Evolutionary conservation across 2,888 invertebrate genomes (phyloP).

Genomic region (Marronus borbonicus): DNA sequence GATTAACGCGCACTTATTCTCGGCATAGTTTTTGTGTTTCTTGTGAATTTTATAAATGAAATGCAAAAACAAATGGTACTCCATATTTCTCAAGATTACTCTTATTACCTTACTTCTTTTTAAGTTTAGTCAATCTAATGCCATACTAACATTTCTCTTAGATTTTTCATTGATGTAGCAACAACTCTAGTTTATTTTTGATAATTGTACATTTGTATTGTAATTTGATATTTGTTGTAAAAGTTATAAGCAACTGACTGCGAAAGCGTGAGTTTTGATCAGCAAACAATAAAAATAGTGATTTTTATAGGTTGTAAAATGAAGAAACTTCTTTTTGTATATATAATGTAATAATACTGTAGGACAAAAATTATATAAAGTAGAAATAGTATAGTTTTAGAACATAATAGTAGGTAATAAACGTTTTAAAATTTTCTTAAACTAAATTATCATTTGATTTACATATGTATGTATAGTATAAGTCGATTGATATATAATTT

Average conservation of each 20-base stretch:
- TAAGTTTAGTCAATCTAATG: not conserved
- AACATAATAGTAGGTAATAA: too few relatives aligned
- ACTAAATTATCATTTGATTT: too few relatives aligned
- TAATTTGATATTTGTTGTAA: conserved; percentile 31
- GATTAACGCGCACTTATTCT: too few relatives aligned
- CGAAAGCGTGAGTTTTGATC: conserved; percentile 46
- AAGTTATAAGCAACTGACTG: conserved; percentile 48
- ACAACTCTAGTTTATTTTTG: conserved; percentile 14
- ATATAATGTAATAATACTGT: conserved; percentile 36
- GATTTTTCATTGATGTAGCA: not conserved
- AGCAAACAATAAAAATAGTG: conserved; percentile 50
- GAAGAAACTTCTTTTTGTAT: conserved; percentile 40
- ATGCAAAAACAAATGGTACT: too few relatives aligned
- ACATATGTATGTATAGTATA: not conserved
- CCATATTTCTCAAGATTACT: too few relatives aligned
- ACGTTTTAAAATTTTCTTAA: too few relatives aligned
- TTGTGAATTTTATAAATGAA: too few relatives aligned
- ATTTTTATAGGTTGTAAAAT: conserved; percentile 43
- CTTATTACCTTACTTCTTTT: too few relatives aligned
- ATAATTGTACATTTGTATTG: conserved; percentile 9
- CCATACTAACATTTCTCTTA: not conserved
- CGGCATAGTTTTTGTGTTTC: too few relatives aligned
- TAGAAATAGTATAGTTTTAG: not conserved
- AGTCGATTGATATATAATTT: conserved; percentile 56
- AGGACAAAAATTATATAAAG: conserved; percentile 50